Percentiles rank a stretch among this genome's conserved stretches.
Conservation (phyloP, 2,888 invertebrate genomes). For the Parasteatoda lunata region DNA sequence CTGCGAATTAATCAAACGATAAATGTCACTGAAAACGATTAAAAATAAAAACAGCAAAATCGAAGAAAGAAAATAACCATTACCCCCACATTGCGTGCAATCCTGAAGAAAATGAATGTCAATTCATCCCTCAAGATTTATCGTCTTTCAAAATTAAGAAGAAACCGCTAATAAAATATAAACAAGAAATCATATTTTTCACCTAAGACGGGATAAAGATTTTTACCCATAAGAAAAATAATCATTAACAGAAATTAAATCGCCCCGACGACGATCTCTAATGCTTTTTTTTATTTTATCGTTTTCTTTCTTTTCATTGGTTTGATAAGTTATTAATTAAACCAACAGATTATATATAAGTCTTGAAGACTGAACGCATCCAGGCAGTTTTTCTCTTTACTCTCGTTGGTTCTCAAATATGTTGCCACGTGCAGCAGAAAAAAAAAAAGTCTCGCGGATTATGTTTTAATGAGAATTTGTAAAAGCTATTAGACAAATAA, state of each 20-base stretch:
- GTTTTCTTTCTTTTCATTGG: not conserved
- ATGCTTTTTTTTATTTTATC: not conserved
- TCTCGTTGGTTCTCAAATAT: no score
- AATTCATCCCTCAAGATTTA: constrained; percentile 3
- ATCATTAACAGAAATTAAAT: constrained; percentile 33
- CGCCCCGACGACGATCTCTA: not conserved
- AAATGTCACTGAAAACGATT: no score
- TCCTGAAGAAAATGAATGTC: constrained; percentile 10
- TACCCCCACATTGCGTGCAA: constrained; percentile 7
- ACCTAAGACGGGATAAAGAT: constrained; percentile 8
- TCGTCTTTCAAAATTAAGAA: not conserved
- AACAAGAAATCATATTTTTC: constrained; percentile 2
- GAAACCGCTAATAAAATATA: constrained; percentile 7
- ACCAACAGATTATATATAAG: no score
- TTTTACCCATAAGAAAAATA: constrained; percentile 19
- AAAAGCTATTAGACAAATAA: not conserved
- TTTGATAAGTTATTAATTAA: constrained; percentile 51
- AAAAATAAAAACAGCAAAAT: not conserved
- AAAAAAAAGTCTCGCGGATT: not conserved
- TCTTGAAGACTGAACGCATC: no score
- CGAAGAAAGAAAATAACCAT: constrained; percentile 19
- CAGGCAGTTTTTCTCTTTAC: no score
- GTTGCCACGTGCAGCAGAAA: no score
- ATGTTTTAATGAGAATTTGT: constrained; percentile 25
- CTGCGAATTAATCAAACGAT: no score